Conservation (phyloP, 2,888 invertebrate genomes). For the Cheilosia urbana region DNA sequence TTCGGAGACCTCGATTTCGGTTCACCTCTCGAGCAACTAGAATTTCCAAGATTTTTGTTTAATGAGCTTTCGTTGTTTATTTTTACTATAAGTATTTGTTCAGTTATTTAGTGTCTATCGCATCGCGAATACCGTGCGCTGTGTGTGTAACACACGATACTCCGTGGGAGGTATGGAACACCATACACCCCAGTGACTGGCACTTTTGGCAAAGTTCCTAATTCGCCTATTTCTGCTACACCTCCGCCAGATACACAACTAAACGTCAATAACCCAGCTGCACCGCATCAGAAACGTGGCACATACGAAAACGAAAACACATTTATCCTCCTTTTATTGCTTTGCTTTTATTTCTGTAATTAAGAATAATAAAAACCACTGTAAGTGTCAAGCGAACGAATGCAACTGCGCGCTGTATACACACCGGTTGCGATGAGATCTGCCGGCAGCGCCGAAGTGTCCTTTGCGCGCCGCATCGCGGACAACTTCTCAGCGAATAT, state of each 20-base stretch:
- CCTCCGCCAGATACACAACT: constrained; percentile 3
- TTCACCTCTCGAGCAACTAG: no score
- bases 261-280: constrained; percentile 72
- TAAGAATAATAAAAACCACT: constrained; percentile 55
- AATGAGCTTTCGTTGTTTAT: background rate
- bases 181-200: constrained; percentile 52
- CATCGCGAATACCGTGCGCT: constrained; percentile 32
- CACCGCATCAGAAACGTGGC: constrained; percentile 59
- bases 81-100: constrained; percentile 2
- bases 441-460: constrained; percentile 4
- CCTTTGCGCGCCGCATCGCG: constrained; percentile 37
- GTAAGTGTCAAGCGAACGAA: constrained; percentile 28
- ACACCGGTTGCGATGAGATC: constrained; percentile 9
- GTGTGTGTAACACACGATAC: constrained; percentile 5
- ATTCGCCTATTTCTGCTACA: constrained; percentile 36
- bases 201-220: constrained; percentile 72
- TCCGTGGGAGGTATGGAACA: constrained; percentile 64
- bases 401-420: background rate
- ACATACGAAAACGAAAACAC: constrained; percentile 45
- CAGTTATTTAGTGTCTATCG: constrained; percentile 26
- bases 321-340: constrained; percentile 59
- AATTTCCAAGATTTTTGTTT: background rate
- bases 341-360: constrained; percentile 60
- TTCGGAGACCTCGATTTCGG: background rate
- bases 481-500: constrained; percentile 44